Base-by-base conservation (phyloP, 2,113 vertebrate species). In the Sturnira hondurensis region DNA sequence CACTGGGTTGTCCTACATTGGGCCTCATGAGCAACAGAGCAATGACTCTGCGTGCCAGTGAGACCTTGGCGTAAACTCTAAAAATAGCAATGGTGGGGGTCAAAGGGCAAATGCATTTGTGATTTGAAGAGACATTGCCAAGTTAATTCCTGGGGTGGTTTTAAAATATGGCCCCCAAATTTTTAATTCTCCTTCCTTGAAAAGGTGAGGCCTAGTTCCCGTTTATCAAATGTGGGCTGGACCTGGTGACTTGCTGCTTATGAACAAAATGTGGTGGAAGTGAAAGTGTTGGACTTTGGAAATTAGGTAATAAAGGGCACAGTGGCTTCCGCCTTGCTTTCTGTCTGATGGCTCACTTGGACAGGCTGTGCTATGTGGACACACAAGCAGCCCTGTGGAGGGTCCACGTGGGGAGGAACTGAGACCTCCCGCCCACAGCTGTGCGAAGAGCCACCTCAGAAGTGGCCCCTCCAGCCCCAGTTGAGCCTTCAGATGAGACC, bases 171-270 rank as follows among this genome's bases (percentile, higher is more conserved):
- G 77, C n/a, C 70, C 54, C 41, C 43, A 13, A 17, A 43, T 41
- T 71, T 61, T 20, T 16, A 31, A 24, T 50, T 19, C 22, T 14
- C 16, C 16, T 26, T 47, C 47, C n/a, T 56, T 65, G 10, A 3
- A 71, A 80, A 56, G 38, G 33, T 41, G 15, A 8, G 65, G 45
- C 43, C 86, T 7, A 1, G 14, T 22, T 31, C n/a, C 41, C 31
- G 22, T 28, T 52, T 36, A 16, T 50, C 3, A 52, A 12, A 33
- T 0, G 1, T 19, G 38, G 20, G 22, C 74, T 43, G 47, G 24
- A 45, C 16, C 1, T 10, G 3, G 31, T 5, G 28, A 31, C 11
- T 24, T 1, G 4, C 1, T 6, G 12, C 28, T 2, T 6, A 14
- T 1, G 4, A 13, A 0, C 41, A 20, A 33, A 58, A 65, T 8